Base-by-base conservation (phyloP, 2,113 vertebrate genomes). In the Tyto alba region DNA sequence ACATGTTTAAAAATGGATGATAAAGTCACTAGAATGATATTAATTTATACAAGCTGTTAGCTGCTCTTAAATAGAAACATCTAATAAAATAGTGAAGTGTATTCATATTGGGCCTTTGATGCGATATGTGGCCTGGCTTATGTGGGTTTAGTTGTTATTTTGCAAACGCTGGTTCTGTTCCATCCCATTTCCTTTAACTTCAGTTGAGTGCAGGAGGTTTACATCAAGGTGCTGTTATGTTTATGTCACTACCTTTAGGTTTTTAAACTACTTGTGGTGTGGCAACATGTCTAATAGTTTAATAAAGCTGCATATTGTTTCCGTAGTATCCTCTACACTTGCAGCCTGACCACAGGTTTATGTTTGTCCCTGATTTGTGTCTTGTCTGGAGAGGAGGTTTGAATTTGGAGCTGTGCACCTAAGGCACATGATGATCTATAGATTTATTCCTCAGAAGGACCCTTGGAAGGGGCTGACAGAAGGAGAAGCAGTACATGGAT, bases 251-350 rank as follows among this genome's bases (percentile, higher is more conserved):
- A 1, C 15, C 50, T 84, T 77, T 48, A 53, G 25, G 21, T 59
- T 59, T 40, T 48, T 62, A 40, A 30, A 30, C 32, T 34, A 5
- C 45, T 32, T 25, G 10, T 48, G 34, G 9, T 40, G 34, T 66
- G 59, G 41, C 59, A 80, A 29, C 11, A 21, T 2, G 0, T 27
- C 22, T 20, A 29, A 45, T 43, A 19, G 10, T 62, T 80, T 47
- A 32, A 62, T 29, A 69, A 80, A 84, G 14, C 6, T 9, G 3
- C 0, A 1, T 20, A 12, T 4, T 48, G 3, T 18, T 83, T 83
- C 34, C 13, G 15, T 48, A 38, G 30, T 4, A 6, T 45, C 38
- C 57, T 71, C 53, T 73, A 16, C 0, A 0, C 59, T 7, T 32
- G 26, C 23, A 48, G 62, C 45, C n/a, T n/a, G 59, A 4, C 16